Percentiles rank a stretch among this genome's conserved stretches.
Evolutionary conservation across 2,888 invertebrate species (phyloP).

Genomic region (Vanessa cardui): DNA sequence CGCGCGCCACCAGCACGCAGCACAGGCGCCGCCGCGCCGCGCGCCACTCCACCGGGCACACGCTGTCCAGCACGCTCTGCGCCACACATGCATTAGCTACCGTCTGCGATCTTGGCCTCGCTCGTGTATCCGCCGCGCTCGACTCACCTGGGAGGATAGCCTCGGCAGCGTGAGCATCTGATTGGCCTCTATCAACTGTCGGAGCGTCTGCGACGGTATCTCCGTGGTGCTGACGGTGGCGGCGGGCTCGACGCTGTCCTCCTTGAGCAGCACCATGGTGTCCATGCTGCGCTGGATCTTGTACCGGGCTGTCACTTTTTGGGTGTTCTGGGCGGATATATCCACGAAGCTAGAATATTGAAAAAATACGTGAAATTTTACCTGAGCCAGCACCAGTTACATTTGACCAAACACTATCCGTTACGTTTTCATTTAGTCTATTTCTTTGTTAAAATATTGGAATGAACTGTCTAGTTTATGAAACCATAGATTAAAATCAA

Average conservation of each 20-base stretch:
- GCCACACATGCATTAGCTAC: neutral
- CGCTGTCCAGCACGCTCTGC: slow-evolving; percentile 87
- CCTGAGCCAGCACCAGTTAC: too few relatives aligned
- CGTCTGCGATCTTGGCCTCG: neutral
- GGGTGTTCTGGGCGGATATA: slow-evolving; percentile 83
- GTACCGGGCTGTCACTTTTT: slow-evolving; percentile 85
- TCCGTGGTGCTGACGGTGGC: slow-evolving; percentile 95
- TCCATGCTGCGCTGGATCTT: slow-evolving; percentile 85
- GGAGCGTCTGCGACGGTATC: slow-evolving; percentile 93
- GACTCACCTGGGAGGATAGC: slow-evolving; percentile 91
- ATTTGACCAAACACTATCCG: too few relatives aligned
- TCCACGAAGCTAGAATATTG: slow-evolving; percentile 84
- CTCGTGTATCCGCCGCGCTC: too few relatives aligned
- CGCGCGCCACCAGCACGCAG: slow-evolving; percentile 88
- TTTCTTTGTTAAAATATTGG: too few relatives aligned
- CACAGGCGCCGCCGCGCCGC: slow-evolving; percentile 87
- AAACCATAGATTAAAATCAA: neutral
- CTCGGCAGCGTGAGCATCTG: slow-evolving; percentile 94
- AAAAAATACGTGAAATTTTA: neutral
- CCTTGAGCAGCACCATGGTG: slow-evolving; percentile 93
- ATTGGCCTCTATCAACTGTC: slow-evolving; percentile 94
- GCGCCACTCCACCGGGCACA: slow-evolving; percentile 95
- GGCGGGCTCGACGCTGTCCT: slow-evolving; percentile 89
- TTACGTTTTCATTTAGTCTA: too few relatives aligned
- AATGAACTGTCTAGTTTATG: too few relatives aligned